Conservation (phyloP, 2,797 vertebrate species). For the Tangara arthus region DNA sequence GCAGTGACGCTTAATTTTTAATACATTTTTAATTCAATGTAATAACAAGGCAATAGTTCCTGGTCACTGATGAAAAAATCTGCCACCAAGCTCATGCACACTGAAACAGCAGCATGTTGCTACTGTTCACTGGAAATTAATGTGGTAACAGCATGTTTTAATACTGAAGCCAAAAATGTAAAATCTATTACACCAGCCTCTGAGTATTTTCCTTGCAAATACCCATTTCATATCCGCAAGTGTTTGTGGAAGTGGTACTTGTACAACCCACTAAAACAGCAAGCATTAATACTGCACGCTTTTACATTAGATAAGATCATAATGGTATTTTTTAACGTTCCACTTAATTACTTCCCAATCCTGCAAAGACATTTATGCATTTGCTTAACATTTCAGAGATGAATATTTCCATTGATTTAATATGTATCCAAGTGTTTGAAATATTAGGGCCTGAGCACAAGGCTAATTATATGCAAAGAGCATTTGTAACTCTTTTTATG, state of each 20-base stretch:
- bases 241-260: neutral
- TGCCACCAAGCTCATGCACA: neutral
- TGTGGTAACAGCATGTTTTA: neutral
- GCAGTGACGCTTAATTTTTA: neutral
- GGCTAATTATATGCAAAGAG: constrained; percentile 20
- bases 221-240: neutral
- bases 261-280: neutral
- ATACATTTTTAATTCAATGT: neutral
- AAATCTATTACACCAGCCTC: neutral
- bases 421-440: neutral
- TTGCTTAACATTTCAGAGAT: constrained; percentile 13
- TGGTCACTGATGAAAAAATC: neutral
- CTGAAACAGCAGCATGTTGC: neutral
- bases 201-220: neutral
- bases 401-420: constrained; percentile 21
- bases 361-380: neutral
- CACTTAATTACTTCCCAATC: neutral
- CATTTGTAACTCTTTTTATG: constrained; percentile 15
- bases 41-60: constrained; percentile 2
- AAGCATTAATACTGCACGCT: neutral
- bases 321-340: neutral
- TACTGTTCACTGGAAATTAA: neutral
- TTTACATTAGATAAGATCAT: neutral
- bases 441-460: neutral
- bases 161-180: neutral